Base-by-base conservation (phyloP, 2,113 vertebrate species). In the Butorides virescens region DNA sequence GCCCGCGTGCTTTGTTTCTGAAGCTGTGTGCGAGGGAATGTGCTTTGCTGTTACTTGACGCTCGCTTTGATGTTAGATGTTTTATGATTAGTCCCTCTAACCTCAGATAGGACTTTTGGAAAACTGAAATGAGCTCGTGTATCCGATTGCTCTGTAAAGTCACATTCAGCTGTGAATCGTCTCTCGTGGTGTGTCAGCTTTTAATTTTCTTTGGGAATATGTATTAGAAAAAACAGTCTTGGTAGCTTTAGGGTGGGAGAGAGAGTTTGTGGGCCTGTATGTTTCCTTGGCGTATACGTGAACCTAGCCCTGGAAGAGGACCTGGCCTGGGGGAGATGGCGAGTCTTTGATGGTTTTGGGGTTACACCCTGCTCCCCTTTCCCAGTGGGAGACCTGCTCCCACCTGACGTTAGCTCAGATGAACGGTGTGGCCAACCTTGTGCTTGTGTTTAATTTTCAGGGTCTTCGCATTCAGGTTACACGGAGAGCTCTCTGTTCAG, bases 51-150 rank as follows among this genome's bases (percentile, higher is more conserved):
- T 93, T 91, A 78, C 49, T 86, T 94, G 95, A 95, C 0, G 42
- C 90, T 92, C 0, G 2, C 96, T 96, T 96, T 97, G 97, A 93
- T 94, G 96, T 93, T 55, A 15, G 92, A 88, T 87, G 89, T 84
- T 95, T 94, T 95, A 94, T 93, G 91, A 91, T 95, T 61, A 91
- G 93, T 92, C 84, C 91, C 84, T 79, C 88, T 91, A 95, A 93
- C 96, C 84, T 91, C 77, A 61, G 96, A 95, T 95, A 91, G 91
- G 85, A 79, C 87, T 91, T 90, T 70, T 58, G 77, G 70, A 91
- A 85, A 92, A 81, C 80, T 82, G 92, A 75, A 95, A 92, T 39
- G 80, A 96, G 92, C 79, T 62, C 4, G 13, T 88, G 79, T 88
- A 16, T 85, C 59, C 6, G 5, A 82, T 80, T 88, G 72, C 71